Evolutionary conservation across 2,113 vertebrate genomes (phyloP).

Genomic region (Nothoprocta pentlandii): DNA sequence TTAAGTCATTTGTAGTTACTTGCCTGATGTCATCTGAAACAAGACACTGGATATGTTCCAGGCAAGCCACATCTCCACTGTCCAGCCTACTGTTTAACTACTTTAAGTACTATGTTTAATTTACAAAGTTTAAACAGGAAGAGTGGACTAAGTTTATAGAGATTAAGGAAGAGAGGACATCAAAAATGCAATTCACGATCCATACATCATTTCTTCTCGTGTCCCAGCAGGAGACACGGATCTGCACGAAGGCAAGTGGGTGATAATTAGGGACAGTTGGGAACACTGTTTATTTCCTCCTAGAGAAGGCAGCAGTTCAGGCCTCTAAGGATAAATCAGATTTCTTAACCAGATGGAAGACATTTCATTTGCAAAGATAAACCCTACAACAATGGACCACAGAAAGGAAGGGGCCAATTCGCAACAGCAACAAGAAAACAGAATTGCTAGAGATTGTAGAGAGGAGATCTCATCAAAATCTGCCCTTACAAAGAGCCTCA

Average conservation of each 20-base stretch:
- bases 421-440: conserved; percentile 54
- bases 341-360: conserved; percentile 53
- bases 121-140: background rate
- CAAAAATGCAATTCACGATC: background rate
- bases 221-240: background rate
- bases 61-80: background rate
- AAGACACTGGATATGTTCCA: background rate
- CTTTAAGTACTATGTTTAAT: background rate
- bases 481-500: conserved; percentile 8
- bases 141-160: background rate
- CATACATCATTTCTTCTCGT: background rate
- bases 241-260: conserved; percentile 18
- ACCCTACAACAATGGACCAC: background rate
- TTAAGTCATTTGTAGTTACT: background rate
- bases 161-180: background rate
- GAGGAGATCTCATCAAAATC: conserved; percentile 3
- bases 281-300: conserved; percentile 36
- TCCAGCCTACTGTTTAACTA: background rate
- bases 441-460: conserved; percentile 37
- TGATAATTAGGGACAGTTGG: conserved; percentile 36
- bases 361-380: conserved; percentile 52
- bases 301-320: conserved; percentile 31
- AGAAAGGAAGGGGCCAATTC: conserved; percentile 44
- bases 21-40: background rate
- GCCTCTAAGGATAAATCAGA: conserved; percentile 28